phyloP scores from a whole-genome alignment of 2,888 invertebrate species.

The Mactromeris polynyma region DNA sequence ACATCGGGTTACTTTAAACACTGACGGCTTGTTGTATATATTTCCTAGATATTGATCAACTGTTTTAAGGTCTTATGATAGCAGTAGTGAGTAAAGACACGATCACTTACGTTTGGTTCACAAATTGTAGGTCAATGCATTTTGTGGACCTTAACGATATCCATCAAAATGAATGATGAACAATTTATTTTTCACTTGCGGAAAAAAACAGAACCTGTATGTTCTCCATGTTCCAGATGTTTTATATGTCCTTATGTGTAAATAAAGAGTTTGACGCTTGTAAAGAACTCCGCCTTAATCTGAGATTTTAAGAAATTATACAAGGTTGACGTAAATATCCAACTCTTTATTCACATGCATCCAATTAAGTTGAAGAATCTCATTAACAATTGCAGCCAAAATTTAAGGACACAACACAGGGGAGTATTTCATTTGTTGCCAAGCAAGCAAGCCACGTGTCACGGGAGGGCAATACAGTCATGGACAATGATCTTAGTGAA shows the following conservation, averaged over 20 bases:
- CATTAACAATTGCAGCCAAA: background rate
- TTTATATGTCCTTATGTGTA: too few relatives aligned
- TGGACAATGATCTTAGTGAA: background rate
- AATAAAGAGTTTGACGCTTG: too few relatives aligned
- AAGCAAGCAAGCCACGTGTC: background rate
- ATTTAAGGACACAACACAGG: background rate
- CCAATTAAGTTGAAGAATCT: background rate
- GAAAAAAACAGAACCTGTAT: too few relatives aligned
- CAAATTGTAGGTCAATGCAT: too few relatives aligned
- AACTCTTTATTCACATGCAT: background rate
- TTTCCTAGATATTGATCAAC: background rate
- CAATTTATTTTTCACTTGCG: too few relatives aligned
- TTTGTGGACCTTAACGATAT: too few relatives aligned
- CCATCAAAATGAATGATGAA: too few relatives aligned
- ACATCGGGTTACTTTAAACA: background rate
- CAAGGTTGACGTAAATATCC: background rate
- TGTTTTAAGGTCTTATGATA: background rate
- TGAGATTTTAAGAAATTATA: background rate
- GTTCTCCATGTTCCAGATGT: too few relatives aligned
- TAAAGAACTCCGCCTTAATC: background rate
- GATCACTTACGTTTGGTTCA: too few relatives aligned
- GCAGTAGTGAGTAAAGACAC: too few relatives aligned
- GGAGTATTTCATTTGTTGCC: background rate
- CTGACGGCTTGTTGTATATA: background rate
- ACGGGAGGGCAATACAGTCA: background rate